A percentile compares a stretch with the other conserved stretches of the same genome.
phyloP scores from a whole-genome alignment of 1,140 invertebrate species.

The Saxidomus purpurata region DNA sequence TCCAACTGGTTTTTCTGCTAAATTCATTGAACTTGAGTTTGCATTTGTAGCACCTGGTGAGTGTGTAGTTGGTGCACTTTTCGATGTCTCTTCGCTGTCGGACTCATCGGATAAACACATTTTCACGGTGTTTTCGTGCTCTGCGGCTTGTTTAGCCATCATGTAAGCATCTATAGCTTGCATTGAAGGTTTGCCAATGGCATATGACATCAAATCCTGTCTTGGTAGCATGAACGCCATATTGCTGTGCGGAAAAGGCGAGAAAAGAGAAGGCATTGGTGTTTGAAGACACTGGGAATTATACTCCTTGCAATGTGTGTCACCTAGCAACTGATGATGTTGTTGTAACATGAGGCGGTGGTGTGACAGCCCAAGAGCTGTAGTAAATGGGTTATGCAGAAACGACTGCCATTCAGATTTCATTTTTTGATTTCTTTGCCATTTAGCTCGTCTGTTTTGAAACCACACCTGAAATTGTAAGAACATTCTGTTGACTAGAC shows the following conservation, averaged over 20 bases:
- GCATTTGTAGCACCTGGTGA: not conserved
- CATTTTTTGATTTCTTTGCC: slow-evolving; percentile 28
- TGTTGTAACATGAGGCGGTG: not conserved
- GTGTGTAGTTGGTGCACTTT: not conserved
- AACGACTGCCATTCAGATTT: slow-evolving; percentile 20
- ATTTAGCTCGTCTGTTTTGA: slow-evolving; percentile 28
- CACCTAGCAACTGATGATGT: not conserved
- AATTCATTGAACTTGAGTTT: not conserved
- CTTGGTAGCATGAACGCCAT: not conserved
- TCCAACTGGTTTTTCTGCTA: not conserved
- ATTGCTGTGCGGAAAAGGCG: not conserved
- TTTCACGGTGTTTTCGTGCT: not conserved
- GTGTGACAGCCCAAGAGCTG: not conserved
- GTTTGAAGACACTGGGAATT: not conserved
- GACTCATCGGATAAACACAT: not conserved
- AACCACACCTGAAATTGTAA: not conserved
- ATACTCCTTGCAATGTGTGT: not conserved
- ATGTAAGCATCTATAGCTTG: not conserved
- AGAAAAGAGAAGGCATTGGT: not conserved
- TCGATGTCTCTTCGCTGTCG: not conserved
- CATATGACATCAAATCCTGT: not conserved
- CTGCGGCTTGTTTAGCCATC: not conserved
- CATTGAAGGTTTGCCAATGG: not conserved
- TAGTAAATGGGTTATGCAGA: not conserved
- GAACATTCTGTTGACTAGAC: not conserved